Evolutionary conservation across 1,140 invertebrate species (phyloP), one percentile per base, ranked within the genome.

Genomic region (Schlechtendalia chinensis): DNA sequence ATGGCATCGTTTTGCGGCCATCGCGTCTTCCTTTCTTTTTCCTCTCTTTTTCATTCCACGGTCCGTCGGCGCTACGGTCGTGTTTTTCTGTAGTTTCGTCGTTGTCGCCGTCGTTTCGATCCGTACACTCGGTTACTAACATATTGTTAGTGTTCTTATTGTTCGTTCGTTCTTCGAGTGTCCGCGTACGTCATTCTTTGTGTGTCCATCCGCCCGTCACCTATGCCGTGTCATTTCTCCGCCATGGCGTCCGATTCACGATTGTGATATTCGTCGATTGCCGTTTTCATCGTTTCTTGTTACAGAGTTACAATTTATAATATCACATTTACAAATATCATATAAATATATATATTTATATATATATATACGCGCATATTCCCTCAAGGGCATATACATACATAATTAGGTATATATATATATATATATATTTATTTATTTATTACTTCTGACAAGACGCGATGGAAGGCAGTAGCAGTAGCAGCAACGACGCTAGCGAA

Each of bases 221-320:
- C 58, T 32, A 77, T 77, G 56, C 58, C n/a, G 74, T 77, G 74
- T 77, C 56, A 59, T 27, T 59, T 12, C 54, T 32, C n/a, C 39
- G 39, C 58, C 75, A 79, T 79, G 75, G 75, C 75, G 75, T 79
- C 75, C 58, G 75, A 79, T 63, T 79, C 75, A 32, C 75, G 75
- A 22, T 50, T 79, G 58, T 79, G 75, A 79, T 63, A 63, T 63
- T 47, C n/a, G n/a, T n/a, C n/a, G 12, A 39, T 8, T 19, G 5
- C n/a, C 22, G 22, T 24, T 47, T 24, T 47, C 14, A 1, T 45
- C 39, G 32, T 67, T 47, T 27, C 45, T 69, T 22, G 67, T 19
- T 22, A 32, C 47, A 24, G 50, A 24, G 47, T 12, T 8, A 8
- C 12, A 50, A 50, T 50, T 50, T 50, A 50, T 50, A 50, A 50